These are phyloP conservation scores for Smutsia gigantea DNA, from an alignment of 2,797 vertebrate genomes.

Conservation along the genomic window DNA sequence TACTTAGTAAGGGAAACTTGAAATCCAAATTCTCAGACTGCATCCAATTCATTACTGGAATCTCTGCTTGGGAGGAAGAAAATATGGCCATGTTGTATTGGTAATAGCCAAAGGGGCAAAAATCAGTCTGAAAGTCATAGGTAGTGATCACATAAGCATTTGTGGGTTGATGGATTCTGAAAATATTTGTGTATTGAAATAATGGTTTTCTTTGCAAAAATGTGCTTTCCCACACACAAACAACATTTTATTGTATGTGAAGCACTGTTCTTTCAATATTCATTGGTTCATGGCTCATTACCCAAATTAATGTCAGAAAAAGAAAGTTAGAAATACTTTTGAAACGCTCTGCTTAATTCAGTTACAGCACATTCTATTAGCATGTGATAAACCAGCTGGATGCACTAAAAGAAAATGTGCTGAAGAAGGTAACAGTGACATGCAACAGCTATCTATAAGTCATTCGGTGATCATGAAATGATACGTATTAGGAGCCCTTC, in stretches of 20 bases:
- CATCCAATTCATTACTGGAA: not conserved
- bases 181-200: constrained; percentile 80
- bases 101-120: not conserved
- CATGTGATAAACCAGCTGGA: constrained; percentile 66
- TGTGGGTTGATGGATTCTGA: constrained; percentile 63
- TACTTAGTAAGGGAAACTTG: not conserved
- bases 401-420: constrained; percentile 72
- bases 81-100: not conserved
- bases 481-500: not conserved
- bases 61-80: not conserved
- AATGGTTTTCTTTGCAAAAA: constrained; percentile 78
- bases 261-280: constrained; percentile 76
- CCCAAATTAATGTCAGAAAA: constrained; percentile 75
- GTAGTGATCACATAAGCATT: constrained; percentile 48
- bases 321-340: constrained; percentile 77
- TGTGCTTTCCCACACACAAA: constrained; percentile 77
- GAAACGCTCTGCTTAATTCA: constrained; percentile 79
- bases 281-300: constrained; percentile 80
- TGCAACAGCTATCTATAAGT: not conserved
- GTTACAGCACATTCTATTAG: constrained; percentile 64
- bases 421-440: not conserved
- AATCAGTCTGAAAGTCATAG: constrained; percentile 62
- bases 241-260: constrained; percentile 67
- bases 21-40: constrained; percentile 16
- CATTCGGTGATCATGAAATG: not conserved